Conservation (phyloP, 2,888 invertebrate genomes). For the Mythimna loreyi region DNA sequence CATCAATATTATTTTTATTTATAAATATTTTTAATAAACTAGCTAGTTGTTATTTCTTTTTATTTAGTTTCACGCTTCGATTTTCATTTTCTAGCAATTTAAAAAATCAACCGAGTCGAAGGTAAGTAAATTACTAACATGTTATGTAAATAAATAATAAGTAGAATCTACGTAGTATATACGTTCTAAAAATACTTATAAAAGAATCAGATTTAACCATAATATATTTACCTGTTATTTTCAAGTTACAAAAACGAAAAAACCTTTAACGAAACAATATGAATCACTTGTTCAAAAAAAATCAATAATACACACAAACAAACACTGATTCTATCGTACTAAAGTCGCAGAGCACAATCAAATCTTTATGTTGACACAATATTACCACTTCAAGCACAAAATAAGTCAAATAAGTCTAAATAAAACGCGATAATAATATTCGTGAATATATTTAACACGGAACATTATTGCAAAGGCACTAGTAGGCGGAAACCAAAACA, state of each 20-base stretch:
- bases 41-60: not conserved
- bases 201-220: not conserved
- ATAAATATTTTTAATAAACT: no score
- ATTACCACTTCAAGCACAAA: not conserved
- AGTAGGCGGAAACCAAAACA: slow-evolving; percentile 54
- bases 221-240: slow-evolving; percentile 14
- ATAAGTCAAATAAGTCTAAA: not conserved
- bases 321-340: slow-evolving; percentile 28
- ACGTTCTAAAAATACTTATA: not conserved
- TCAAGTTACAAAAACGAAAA: not conserved
- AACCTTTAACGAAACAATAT: slow-evolving; percentile 5
- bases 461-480: slow-evolving; percentile 55
- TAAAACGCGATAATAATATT: slow-evolving; percentile 41
- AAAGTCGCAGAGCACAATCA: slow-evolving; percentile 6
- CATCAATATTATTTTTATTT: not conserved
- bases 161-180: not conserved
- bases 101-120: not conserved
- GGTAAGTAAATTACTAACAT: not conserved
- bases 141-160: slow-evolving; percentile 20
- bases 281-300: slow-evolving; percentile 39
- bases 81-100: not conserved
- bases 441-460: slow-evolving; percentile 29
- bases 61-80: not conserved
- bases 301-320: slow-evolving; percentile 60
- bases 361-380: slow-evolving; percentile 16